phyloP scores from a whole-genome alignment of 2,888 invertebrate species.

The Orthonevra nobilis region DNA sequence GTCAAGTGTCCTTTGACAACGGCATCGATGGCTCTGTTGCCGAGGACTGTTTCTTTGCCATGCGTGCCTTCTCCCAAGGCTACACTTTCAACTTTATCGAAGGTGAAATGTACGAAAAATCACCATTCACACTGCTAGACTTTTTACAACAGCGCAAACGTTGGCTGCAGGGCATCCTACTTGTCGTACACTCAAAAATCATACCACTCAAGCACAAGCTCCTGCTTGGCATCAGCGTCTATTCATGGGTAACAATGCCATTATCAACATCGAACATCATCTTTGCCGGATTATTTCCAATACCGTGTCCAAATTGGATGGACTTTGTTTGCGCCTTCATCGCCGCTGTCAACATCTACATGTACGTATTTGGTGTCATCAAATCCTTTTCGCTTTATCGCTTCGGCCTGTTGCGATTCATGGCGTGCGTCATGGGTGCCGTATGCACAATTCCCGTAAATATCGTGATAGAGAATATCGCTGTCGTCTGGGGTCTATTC shows the following conservation, averaged over 20 bases:
- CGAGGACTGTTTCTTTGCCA: slow-evolving; percentile 98
- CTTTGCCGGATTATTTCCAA: slow-evolving; percentile 92
- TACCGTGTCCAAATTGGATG: slow-evolving; percentile 90
- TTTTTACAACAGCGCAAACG: slow-evolving; percentile 97
- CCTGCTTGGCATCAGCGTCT: slow-evolving; percentile 92
- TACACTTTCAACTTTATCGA: slow-evolving; percentile 97
- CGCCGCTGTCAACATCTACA: slow-evolving; percentile 96
- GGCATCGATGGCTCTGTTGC: slow-evolving; percentile 98
- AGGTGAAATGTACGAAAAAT: slow-evolving; percentile 99
- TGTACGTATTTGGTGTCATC: slow-evolving; percentile 98
- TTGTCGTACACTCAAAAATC: slow-evolving; percentile 92
- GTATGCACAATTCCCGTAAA: slow-evolving; percentile 95
- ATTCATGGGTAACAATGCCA: slow-evolving; percentile 97
- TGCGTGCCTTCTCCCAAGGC: slow-evolving; percentile 95
- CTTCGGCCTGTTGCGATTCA: slow-evolving; percentile 89
- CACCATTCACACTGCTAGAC: slow-evolving; percentile 96
- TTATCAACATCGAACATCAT: slow-evolving; percentile 94
- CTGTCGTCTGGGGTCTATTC: slow-evolving; percentile 95
- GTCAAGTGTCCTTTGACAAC: slow-evolving; percentile 96
- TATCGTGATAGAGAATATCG: slow-evolving; percentile 95
- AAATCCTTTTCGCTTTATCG: slow-evolving; percentile 96
- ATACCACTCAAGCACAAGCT: slow-evolving; percentile 90
- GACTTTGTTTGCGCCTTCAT: slow-evolving; percentile 95
- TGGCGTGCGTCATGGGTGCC: slow-evolving; percentile 91
- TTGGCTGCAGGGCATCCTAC: slow-evolving; percentile 95